These are phyloP conservation scores for Caenorhabditis macrosperma DNA, from an alignment of 2,888 invertebrate species.

Conservation along the genomic window DNA sequence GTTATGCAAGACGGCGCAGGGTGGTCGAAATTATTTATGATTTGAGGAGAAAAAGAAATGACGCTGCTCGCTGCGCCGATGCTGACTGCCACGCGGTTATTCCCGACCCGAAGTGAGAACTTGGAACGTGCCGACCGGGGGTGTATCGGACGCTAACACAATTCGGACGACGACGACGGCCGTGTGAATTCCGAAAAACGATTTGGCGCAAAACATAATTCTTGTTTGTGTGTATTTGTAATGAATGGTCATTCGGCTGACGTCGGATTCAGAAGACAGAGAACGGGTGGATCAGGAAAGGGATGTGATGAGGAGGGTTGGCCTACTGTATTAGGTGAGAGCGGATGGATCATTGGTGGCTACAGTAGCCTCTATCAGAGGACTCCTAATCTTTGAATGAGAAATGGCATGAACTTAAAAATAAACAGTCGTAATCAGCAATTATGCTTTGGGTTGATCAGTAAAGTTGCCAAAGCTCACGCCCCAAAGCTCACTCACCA, in stretches of 20 bases:
- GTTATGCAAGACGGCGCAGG: slow-evolving; percentile 13
- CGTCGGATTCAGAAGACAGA: slow-evolving; percentile 3
- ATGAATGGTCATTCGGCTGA: background rate
- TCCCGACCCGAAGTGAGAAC: slow-evolving; percentile 8
- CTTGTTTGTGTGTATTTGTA: background rate
- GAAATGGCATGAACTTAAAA: too few species aligned
- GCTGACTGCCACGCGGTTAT: background rate
- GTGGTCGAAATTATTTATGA: slow-evolving; percentile 47
- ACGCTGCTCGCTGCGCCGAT: background rate
- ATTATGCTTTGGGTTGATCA: slow-evolving; percentile 12
- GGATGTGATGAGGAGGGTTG: slow-evolving; percentile 10
- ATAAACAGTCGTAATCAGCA: slow-evolving; percentile 23
- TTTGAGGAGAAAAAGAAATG: slow-evolving; percentile 8
- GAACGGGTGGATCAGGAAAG: background rate
- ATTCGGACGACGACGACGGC: background rate
- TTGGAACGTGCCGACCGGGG: slow-evolving; percentile 1
- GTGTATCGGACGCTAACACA: background rate
- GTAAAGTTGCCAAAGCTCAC: slow-evolving; percentile 44
- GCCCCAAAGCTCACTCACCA: slow-evolving; percentile 52
- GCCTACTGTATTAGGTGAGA: too few species aligned
- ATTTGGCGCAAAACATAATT: background rate
- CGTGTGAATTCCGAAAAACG: background rate
- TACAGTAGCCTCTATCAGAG: too few species aligned
- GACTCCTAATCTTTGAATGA: too few species aligned
- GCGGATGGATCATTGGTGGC: background rate